Conservation (phyloP, 2,113 vertebrate species). For the Arvicanthis niloticus region DNA sequence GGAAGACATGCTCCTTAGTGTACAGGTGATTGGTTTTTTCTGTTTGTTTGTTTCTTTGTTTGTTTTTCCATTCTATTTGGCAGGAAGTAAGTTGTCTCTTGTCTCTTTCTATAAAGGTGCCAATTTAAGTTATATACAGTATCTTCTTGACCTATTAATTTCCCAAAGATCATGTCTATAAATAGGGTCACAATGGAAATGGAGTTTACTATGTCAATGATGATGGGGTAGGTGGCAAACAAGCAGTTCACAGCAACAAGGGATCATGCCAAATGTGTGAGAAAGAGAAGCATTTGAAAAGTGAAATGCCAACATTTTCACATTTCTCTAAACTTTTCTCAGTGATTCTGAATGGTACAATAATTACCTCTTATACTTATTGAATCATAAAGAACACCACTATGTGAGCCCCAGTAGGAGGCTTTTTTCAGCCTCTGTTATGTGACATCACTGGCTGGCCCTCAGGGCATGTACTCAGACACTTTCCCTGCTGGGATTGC, state of each 20-base stretch:
- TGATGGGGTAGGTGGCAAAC: accelerated
- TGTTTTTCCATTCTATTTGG: too few relatives aligned
- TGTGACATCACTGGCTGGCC: slow-evolving; percentile 88
- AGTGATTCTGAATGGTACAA: neutral
- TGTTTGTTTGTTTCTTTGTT: too few relatives aligned
- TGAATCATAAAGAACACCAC: neutral
- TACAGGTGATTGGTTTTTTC: neutral
- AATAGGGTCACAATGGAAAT: neutral
- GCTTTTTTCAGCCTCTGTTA: slow-evolving; percentile 73
- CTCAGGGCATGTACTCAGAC: slow-evolving; percentile 89
- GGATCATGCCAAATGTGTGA: neutral
- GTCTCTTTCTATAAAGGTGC: neutral
- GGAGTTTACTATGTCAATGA: neutral
- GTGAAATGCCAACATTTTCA: neutral
- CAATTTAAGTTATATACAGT: neutral
- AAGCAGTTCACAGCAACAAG: neutral
- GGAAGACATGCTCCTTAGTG: neutral
- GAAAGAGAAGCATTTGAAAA: neutral
- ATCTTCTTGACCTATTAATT: neutral
- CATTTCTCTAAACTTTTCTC: neutral
- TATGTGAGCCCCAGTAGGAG: neutral
- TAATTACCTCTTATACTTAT: neutral
- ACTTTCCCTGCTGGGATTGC: slow-evolving; percentile 90
- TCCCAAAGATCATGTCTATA: neutral
- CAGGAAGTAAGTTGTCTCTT: neutral